Base-by-base conservation (phyloP, 2,888 invertebrate genomes). In the Scelioninae gen. 1 region DNA sequence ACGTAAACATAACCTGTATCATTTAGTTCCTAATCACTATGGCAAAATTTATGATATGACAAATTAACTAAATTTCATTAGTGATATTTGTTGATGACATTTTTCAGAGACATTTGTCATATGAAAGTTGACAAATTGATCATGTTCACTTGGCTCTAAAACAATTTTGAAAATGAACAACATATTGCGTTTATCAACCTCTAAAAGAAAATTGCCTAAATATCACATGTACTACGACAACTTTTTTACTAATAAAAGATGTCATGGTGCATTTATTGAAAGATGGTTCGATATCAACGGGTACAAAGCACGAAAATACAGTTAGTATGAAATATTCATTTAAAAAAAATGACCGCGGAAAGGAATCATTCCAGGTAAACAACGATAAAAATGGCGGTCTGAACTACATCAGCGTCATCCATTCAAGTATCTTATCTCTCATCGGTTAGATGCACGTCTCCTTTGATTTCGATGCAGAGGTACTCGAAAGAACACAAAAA, bases 401-500 rank as follows among this genome's bases (percentile, higher is more conserved):
- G 13, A 84, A 84, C 32, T 80, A 56, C 15, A 69, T 82, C 55
- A 82, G 71, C 8, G 66, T 79, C 8, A 82, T 71, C 58, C 77
- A 83, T 78, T 82, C 84, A 56, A 58, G 79, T 85, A 40, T 81
- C 83, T 13, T 31, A 79, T 55, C 40, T 82, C 38, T 84, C 84
- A 29, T 79, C 84, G 10, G 78, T 76, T 38, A 75, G 13, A 55
- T 43, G 72, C 69, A 51, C 40, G 15, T 55, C 62, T 15, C 72
- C 77, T 23, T 45, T 62, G 13, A 34, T 23, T 16, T n/a, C 11
- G 5, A 34, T 58, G 8, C 13, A 58, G 23, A n/a, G 40, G 9
- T 40, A 32, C 40, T 23, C 40, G 3, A 38, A 38, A 38, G 23
- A 23, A n/a, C n/a, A n/a, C n/a, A n/a, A n/a, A n/a, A n/a, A n/a